Evolutionary conservation across 2,113 vertebrate species (phyloP), one percentile per base, ranked within the genome.

Genomic region (Asarcornis scutulata): DNA sequence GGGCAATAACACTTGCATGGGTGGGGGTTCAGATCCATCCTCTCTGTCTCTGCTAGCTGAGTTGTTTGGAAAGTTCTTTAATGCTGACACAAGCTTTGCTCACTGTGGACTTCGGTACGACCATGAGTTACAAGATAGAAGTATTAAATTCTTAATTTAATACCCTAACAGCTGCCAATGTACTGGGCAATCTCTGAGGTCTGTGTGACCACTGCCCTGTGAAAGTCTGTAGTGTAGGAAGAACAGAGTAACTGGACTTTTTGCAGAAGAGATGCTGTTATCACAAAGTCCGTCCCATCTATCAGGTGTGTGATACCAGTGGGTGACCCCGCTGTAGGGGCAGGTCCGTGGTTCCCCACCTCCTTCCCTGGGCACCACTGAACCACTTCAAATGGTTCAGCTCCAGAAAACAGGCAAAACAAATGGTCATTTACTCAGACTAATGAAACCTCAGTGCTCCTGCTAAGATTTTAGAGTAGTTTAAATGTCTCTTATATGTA

Each of bases 151-250:
- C 42, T 44, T 64, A 31, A 29, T 18, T 42, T 48, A 55, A 60
- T 21, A 58, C 26, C 40, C 13, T 17, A 25, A 42, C 5, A 29
- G 50, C 21, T 88, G 44, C 14, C 1, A 3, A 7, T 1, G 9
- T 7, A 7, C 11, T 7, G 50, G 27, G 55, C 1, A 4, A 15
- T 63, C 0, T 1, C 53, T 7, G 46, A 13, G 25, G 31, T 50
- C 9, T 22, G 5, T 4, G 9, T 34, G 17, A 4, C 29, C 6
- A 5, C 26, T 36, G 72, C 46, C 59, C 4, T 38, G n/a, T 3
- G 1, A 48, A 22, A 31, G 17, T 7, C 48, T 4, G 1, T 9
- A 34, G 18, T 8, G 7, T 2, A 42, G 34, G 23, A 68, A 59
- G 31, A 59, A 20, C n/a, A 34, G 14, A n/a, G 38, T n/a, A 53